These are phyloP conservation scores for Neoascia interrupta DNA, from an alignment of 2,888 invertebrate species.

Conservation along the genomic window DNA sequence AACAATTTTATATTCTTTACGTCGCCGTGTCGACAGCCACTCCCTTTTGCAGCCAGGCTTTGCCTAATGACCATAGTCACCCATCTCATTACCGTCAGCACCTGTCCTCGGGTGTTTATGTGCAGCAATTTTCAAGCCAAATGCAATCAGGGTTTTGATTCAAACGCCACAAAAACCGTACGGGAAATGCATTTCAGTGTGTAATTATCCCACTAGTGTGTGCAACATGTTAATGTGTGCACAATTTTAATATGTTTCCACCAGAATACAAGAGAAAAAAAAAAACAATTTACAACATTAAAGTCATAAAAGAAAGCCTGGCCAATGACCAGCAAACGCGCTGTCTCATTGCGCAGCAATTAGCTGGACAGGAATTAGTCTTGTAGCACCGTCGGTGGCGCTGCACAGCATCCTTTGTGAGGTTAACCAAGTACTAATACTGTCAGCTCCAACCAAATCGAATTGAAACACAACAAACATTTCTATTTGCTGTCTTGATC, in stretches of 20 bases:
- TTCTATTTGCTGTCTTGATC: no score
- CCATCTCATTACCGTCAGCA: constrained; percentile 68
- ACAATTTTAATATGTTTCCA: constrained; percentile 68
- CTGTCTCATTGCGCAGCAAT: constrained; percentile 62
- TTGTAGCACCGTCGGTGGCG: no score
- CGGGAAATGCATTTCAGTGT: constrained; percentile 64
- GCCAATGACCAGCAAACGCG: constrained; percentile 28
- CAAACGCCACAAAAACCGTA: constrained; percentile 33
- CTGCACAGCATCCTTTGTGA: no score
- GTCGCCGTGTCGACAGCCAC: constrained; percentile 22
- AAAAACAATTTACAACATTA: constrained; percentile 9
- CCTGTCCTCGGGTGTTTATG: constrained; percentile 68
- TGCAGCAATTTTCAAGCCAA: constrained; percentile 63
- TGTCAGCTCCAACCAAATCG: constrained; percentile 27
- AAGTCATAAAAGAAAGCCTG: constrained; percentile 41
- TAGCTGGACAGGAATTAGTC: constrained; percentile 43
- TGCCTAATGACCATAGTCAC: constrained; percentile 60
- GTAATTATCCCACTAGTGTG: constrained; percentile 61
- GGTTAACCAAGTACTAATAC: constrained; percentile 28
- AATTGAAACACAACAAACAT: constrained; percentile 32
- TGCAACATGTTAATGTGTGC: constrained; percentile 18
- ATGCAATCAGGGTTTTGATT: constrained; percentile 56
- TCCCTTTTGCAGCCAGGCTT: constrained; percentile 14
- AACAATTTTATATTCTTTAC: constrained; percentile 61
- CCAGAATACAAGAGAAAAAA: background rate